These are phyloP conservation scores for Melospiza georgiana DNA, from an alignment of 2,113 vertebrate species.

Conservation along the genomic window DNA sequence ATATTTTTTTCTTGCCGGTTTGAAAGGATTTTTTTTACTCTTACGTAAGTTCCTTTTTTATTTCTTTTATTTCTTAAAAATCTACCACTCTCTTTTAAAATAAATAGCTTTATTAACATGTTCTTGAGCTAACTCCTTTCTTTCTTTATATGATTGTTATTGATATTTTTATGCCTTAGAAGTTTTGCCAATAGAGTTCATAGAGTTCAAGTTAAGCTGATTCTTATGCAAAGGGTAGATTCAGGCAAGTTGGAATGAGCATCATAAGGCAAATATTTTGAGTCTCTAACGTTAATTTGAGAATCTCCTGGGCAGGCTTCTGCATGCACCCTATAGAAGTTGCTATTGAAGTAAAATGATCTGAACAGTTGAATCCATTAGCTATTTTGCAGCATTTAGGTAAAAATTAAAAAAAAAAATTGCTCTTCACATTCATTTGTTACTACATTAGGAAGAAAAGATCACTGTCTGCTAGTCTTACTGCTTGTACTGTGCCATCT, in stretches of 20 bases:
- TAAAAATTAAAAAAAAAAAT: constrained; percentile 16
- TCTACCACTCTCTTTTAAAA: neutral
- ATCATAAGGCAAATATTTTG: constrained; percentile 15
- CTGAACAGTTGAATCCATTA: neutral
- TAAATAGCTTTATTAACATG: neutral
- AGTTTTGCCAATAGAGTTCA: constrained; percentile 39
- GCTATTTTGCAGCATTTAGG: constrained; percentile 19
- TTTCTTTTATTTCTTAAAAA: neutral
- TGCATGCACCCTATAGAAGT: neutral
- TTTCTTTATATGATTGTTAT: neutral
- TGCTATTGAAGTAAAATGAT: neutral
- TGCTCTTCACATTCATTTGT: constrained; percentile 32
- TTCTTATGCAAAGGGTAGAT: constrained; percentile 24
- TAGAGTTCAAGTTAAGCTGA: constrained; percentile 21
- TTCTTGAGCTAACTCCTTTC: neutral
- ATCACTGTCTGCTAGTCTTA: constrained; percentile 63
- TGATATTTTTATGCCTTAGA: constrained; percentile 32
- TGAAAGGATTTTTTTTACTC: neutral
- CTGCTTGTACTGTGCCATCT: constrained; percentile 70
- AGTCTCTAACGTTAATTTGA: neutral
- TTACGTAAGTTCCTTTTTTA: neutral
- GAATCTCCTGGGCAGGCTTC: neutral
- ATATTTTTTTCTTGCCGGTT: neutral
- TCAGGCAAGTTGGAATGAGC: neutral
- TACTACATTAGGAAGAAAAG: constrained; percentile 55